Evolutionary conservation across 2,113 vertebrate genomes (phyloP).

Genomic region (Aepyceros melampus): DNA sequence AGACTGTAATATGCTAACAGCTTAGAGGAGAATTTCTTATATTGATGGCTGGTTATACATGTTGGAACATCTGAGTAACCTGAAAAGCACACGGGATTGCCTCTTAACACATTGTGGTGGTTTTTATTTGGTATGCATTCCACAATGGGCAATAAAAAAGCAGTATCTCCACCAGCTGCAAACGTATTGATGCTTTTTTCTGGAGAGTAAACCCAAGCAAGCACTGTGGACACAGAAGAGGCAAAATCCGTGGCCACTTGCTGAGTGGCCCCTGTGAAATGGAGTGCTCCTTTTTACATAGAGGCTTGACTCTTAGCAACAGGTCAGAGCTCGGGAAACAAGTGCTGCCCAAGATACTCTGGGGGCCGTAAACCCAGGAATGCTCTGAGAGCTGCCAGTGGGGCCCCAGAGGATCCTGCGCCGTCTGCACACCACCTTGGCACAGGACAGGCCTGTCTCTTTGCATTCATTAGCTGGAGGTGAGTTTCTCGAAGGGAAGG

Average conservation of each 20-base stretch:
- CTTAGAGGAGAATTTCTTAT: constrained; percentile 65
- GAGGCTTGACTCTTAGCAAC: constrained; percentile 71
- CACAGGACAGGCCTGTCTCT: constrained; percentile 37
- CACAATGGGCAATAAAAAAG: constrained; percentile 50
- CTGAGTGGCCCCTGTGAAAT: constrained; percentile 52
- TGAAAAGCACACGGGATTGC: constrained; percentile 47
- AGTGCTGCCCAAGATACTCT: constrained; percentile 71
- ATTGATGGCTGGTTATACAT: constrained; percentile 39
- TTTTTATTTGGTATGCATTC: constrained; percentile 61
- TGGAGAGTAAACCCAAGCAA: constrained; percentile 55
- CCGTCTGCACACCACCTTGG: constrained; percentile 1
- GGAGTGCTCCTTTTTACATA: constrained; percentile 65
- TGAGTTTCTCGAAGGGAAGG: constrained; percentile 29
- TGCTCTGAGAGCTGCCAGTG: constrained; percentile 56
- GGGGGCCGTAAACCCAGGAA: constrained; percentile 72
- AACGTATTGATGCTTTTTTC: constrained; percentile 58
- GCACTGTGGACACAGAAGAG: constrained; percentile 61
- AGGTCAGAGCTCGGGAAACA: constrained; percentile 71
- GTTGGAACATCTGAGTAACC: constrained; percentile 58
- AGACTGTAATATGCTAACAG: constrained; percentile 57
- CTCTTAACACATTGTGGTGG: constrained; percentile 46
- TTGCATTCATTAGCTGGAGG: constrained; percentile 6
- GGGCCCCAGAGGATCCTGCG: constrained; percentile 49
- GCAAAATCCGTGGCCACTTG: constrained; percentile 68
- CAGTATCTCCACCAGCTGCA: constrained; percentile 30